Percentiles rank a stretch among this genome's conserved stretches.
These are phyloP conservation scores for Acronicta alni DNA, from an alignment of 2,888 invertebrate genomes.

Conservation along the genomic window DNA sequence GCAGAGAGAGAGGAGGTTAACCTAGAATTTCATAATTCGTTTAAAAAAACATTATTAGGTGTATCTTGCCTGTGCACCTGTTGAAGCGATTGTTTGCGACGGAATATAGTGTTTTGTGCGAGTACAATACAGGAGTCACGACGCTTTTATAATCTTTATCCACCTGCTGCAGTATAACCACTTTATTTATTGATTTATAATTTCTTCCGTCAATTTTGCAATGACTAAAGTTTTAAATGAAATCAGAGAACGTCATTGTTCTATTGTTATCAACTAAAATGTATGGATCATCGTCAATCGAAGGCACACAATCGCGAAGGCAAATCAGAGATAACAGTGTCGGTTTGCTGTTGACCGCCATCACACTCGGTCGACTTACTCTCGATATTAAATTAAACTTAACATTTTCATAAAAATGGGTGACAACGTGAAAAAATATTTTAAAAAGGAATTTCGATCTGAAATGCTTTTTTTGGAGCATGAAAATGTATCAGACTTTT, in stretches of 20 bases:
- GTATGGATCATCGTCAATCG: conserved; percentile 54
- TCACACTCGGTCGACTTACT: conserved; percentile 20
- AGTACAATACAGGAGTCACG: too few species aligned
- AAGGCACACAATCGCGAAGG: conserved; percentile 49
- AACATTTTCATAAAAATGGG: conserved; percentile 65
- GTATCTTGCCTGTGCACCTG: too few species aligned
- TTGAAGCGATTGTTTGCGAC: too few species aligned
- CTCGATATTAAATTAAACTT: conserved; percentile 14
- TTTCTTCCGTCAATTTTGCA: neutral
- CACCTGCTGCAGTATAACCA: too few species aligned
- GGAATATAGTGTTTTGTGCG: too few species aligned
- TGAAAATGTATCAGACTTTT: conserved; percentile 73
- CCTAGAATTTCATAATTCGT: too few species aligned
- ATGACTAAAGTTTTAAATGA: conserved; percentile 25
- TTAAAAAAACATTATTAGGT: too few species aligned
- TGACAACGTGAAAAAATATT: conserved; percentile 67
- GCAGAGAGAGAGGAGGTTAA: too few species aligned
- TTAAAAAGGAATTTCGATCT: conserved; percentile 68
- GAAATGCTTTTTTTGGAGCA: conserved; percentile 69
- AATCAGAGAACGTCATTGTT: conserved; percentile 51
- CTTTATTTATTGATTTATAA: neutral
- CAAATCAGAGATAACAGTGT: conserved; percentile 59
- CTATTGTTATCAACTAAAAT: conserved; percentile 55
- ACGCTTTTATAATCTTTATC: too few species aligned
- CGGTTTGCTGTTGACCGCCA: conserved; percentile 49